A percentile compares a stretch with the other conserved stretches of the same genome.
Evolutionary conservation across 2,113 vertebrate genomes (phyloP).

Genomic region (Rhadina sibilatrix): DNA sequence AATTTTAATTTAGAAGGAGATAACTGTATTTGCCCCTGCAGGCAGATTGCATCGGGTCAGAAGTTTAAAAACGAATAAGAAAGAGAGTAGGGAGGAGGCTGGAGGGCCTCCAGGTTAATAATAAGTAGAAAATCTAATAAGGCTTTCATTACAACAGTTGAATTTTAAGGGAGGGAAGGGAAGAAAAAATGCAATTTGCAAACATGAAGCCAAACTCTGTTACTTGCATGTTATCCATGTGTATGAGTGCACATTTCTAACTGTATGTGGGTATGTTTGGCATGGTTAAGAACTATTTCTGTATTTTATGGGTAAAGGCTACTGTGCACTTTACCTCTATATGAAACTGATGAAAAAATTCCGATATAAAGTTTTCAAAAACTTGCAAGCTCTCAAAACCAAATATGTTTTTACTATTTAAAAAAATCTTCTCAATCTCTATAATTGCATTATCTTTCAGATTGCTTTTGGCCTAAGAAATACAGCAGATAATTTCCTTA

Average conservation of each 20-base stretch:
- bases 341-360: neutral
- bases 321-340: neutral
- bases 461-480: neutral
- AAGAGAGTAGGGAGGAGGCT: conserved; percentile 71
- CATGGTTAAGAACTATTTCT: neutral
- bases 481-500: neutral
- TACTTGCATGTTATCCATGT: neutral
- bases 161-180: conserved; percentile 68
- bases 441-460: neutral
- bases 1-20: conserved; percentile 83
- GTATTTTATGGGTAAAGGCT: neutral
- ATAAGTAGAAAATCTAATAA: conserved; percentile 75
- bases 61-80: conserved; percentile 81
- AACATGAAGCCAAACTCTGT: conserved; percentile 83
- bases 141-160: conserved; percentile 67
- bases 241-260: neutral
- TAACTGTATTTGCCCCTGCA: conserved; percentile 72
- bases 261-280: neutral
- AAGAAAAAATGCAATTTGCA: conserved; percentile 94
- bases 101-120: conserved; percentile 76
- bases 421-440: neutral
- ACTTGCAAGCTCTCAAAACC: neutral
- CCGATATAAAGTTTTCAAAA: neutral
- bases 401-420: neutral
- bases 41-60: conserved; percentile 80